Conservation (phyloP, 64 coral and sea anemone genomes). For the Astreopora myriophthalma region DNA sequence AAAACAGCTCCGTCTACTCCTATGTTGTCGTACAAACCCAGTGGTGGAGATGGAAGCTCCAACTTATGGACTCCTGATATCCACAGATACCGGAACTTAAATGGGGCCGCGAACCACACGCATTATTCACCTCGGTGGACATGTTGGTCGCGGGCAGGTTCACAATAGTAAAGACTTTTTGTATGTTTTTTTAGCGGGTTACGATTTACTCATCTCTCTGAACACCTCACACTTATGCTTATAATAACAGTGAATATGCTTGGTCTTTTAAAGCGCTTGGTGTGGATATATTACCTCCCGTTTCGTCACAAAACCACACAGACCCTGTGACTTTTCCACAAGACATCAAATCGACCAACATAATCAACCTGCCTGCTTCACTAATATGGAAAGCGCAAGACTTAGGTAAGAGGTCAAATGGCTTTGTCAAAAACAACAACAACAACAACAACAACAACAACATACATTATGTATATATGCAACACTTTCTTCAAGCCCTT, state of each 20-base stretch:
- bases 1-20: too few relatives aligned
- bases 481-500: too few relatives aligned
- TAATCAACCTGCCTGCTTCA: background rate
- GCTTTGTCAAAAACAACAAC: background rate
- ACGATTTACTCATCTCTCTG: background rate
- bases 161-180: too few relatives aligned
- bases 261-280: background rate
- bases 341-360: background rate
- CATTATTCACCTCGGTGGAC: too few relatives aligned
- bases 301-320: background rate
- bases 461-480: too few relatives aligned
- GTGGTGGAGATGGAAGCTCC: too few relatives aligned
- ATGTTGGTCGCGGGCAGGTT: too few relatives aligned
- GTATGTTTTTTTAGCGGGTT: background rate
- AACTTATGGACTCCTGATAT: too few relatives aligned
- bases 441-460: too few relatives aligned
- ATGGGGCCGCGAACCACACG: too few relatives aligned
- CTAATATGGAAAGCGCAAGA: constrained; percentile 26
- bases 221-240: background rate
- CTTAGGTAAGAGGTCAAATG: background rate
- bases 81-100: too few relatives aligned
- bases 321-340: background rate
- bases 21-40: too few relatives aligned
- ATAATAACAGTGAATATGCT: background rate
- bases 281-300: background rate